Evolutionary conservation across 2,797 vertebrate species (phyloP).

Genomic region (Amazona ochrocephala): DNA sequence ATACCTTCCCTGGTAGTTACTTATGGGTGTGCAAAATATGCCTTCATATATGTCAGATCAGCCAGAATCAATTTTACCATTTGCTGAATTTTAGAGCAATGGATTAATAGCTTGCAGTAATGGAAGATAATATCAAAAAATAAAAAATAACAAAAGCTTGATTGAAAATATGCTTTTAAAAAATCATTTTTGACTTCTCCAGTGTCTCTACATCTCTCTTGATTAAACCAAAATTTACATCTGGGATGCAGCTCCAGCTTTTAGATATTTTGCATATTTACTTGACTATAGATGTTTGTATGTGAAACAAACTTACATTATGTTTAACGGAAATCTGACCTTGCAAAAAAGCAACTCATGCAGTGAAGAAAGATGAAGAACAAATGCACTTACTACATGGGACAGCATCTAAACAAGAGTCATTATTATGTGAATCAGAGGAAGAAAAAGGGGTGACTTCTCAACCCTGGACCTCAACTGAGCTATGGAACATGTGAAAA

Average conservation of each 20-base stretch:
- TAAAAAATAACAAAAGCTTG: accelerated
- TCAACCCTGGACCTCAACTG: too few relatives aligned
- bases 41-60: not conserved
- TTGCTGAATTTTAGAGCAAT: not conserved
- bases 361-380: too few relatives aligned
- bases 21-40: not conserved
- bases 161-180: not conserved
- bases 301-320: not conserved
- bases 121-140: not conserved
- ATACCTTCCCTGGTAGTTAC: accelerated
- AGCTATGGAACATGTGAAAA: too few relatives aligned
- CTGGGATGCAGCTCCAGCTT: not conserved
- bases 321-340: not conserved
- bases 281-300: not conserved
- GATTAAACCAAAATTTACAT: not conserved
- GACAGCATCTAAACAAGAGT: too few relatives aligned
- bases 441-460: too few relatives aligned
- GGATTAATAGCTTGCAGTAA: not conserved
- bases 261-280: not conserved
- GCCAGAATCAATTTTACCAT: not conserved
- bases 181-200: not conserved
- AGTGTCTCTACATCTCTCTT: not conserved
- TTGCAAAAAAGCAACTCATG: too few relatives aligned
- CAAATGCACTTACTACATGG: too few relatives aligned
- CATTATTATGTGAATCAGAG: too few relatives aligned